Evolutionary conservation across 1,140 invertebrate species (phyloP).

Genomic region (Musca domestica): DNA sequence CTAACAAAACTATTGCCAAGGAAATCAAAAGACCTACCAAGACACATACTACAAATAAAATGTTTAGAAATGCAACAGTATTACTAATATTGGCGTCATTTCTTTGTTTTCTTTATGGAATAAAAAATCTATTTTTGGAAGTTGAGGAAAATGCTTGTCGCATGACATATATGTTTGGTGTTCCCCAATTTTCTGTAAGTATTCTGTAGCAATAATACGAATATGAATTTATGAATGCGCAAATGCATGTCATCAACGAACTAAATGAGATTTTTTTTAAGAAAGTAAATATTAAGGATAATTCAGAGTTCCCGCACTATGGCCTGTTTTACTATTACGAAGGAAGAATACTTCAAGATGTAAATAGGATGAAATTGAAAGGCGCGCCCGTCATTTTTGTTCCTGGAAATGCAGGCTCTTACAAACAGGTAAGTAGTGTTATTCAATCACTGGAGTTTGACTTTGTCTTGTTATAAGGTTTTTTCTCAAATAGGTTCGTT

Average conservation of each 20-base stretch:
- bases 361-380: slow-evolving; percentile 70
- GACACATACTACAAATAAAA: too few species aligned
- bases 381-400: slow-evolving; percentile 91
- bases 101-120: slow-evolving; percentile 9
- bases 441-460: too few species aligned
- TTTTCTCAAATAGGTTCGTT: slow-evolving; percentile 65
- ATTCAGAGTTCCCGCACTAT: slow-evolving; percentile 71
- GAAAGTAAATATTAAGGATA: slow-evolving; percentile 65
- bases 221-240: too few species aligned
- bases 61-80: slow-evolving; percentile 24
- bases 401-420: slow-evolving; percentile 88
- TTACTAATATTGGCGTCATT: not conserved
- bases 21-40: too few species aligned
- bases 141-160: slow-evolving; percentile 25
- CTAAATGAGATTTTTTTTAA: too few species aligned
- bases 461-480: slow-evolving; percentile 17
- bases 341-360: slow-evolving; percentile 68
- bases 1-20: too few species aligned
- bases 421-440: slow-evolving; percentile 75
- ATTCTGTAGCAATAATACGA: too few species aligned
- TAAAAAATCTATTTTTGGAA: slow-evolving; percentile 21
- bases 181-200: slow-evolving; percentile 23
- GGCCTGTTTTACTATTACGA: slow-evolving; percentile 87
- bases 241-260: too few species aligned
- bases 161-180: slow-evolving; percentile 27